A percentile compares a stretch with the other conserved stretches of the same genome.
phyloP scores from a whole-genome alignment of 2,113 vertebrate genomes.

The Lipophrys pholis region DNA sequence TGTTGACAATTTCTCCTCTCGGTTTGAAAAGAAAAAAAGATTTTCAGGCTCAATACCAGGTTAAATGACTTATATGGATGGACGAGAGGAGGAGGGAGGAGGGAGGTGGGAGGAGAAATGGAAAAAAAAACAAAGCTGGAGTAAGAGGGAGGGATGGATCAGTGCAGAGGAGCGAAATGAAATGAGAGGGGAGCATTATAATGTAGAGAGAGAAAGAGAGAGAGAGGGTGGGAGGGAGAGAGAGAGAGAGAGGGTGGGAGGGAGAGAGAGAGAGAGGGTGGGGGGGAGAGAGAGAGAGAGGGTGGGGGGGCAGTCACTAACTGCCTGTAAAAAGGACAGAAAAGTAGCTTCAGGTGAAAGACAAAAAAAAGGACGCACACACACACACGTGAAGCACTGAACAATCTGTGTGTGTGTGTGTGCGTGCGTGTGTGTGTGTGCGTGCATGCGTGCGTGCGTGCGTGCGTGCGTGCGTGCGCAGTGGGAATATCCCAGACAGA shows the following conservation, averaged over 20 bases:
- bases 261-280: slow-evolving; percentile 23
- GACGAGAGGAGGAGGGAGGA: slow-evolving; percentile 43
- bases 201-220: slow-evolving; percentile 28
- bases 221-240: slow-evolving; percentile 37
- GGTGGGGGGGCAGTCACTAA: slow-evolving; percentile 28
- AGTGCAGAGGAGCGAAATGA: slow-evolving; percentile 15
- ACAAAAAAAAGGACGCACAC: slow-evolving; percentile 27
- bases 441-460: slow-evolving; percentile 17
- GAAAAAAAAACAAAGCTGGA: slow-evolving; percentile 52
- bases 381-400: slow-evolving; percentile 20
- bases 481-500: slow-evolving; percentile 23
- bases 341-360: slow-evolving; percentile 41
- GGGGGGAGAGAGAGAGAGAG: slow-evolving; percentile 55
- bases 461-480: slow-evolving; percentile 10
- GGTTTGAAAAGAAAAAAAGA: slow-evolving; percentile 52
- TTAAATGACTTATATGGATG: slow-evolving; percentile 76
- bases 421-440: slow-evolving; percentile 4
- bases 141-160: slow-evolving; percentile 15
- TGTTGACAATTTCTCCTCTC: slow-evolving; percentile 45
- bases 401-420: slow-evolving; percentile 27
- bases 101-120: slow-evolving; percentile 31
- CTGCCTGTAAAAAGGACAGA: slow-evolving; percentile 79
- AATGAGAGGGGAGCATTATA: slow-evolving; percentile 34
- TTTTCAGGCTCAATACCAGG: slow-evolving; percentile 53
- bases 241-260: slow-evolving; percentile 54